These are phyloP conservation scores for Cyrtonyx montezumae DNA, from an alignment of 2,113 vertebrate species.

Conservation along the genomic window DNA sequence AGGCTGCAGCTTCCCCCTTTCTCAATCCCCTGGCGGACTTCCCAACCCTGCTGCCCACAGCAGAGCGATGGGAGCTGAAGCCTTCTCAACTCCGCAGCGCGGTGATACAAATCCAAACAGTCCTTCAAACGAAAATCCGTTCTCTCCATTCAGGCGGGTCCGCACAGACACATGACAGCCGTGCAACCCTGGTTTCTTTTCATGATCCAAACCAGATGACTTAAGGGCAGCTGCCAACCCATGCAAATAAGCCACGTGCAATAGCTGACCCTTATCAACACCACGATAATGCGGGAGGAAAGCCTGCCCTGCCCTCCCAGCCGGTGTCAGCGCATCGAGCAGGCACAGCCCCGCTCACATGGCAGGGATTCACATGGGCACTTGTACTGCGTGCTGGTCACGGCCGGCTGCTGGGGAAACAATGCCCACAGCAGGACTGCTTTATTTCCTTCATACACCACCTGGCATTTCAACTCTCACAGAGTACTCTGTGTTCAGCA, in stretches of 20 bases:
- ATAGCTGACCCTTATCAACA: not conserved
- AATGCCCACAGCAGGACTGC: conserved; percentile 36
- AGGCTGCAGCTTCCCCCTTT: not conserved
- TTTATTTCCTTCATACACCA: conserved; percentile 64
- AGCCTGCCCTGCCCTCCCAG: not conserved
- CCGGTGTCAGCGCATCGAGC: not conserved
- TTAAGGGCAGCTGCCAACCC: rapidly evolving
- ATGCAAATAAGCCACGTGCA: not conserved
- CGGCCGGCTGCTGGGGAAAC: conserved; percentile 45
- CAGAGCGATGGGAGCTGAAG: not conserved
- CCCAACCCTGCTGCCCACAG: not conserved
- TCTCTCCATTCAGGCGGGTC: not conserved
- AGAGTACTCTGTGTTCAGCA: conserved; percentile 26
- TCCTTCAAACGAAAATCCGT: not conserved
- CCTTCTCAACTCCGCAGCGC: not conserved
- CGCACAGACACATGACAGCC: not conserved
- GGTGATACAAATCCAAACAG: not conserved
- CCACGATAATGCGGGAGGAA: not conserved
- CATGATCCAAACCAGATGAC: not conserved
- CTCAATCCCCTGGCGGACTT: not conserved
- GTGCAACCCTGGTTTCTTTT: not conserved
- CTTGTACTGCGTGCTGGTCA: not conserved
- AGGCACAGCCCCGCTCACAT: not conserved
- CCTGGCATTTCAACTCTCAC: conserved; percentile 37
- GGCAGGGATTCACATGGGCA: conserved; percentile 24